A percentile compares a stretch with the other conserved stretches of the same genome.
Evolutionary conservation across 2,113 vertebrate genomes (phyloP).

Genomic region (Pseudopipra pipra): DNA sequence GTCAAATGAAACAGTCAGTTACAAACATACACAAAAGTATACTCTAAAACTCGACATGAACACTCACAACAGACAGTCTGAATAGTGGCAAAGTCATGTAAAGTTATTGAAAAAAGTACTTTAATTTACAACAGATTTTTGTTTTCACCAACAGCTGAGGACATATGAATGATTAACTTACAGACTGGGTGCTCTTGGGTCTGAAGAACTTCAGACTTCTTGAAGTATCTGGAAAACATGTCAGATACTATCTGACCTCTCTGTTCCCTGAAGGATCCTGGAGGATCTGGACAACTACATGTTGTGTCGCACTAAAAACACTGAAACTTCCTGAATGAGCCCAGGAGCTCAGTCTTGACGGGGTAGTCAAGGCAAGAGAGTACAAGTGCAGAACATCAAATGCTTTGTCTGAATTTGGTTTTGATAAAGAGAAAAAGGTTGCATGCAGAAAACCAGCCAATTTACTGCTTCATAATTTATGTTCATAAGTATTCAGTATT

Average conservation of each 20-base stretch:
- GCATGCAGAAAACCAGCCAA: not conserved
- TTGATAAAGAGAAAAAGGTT: not conserved
- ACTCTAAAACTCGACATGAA: not conserved
- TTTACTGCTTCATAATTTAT: not conserved
- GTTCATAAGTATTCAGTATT: not conserved
- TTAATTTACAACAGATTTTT: constrained; percentile 58
- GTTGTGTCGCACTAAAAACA: not conserved
- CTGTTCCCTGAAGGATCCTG: not conserved
- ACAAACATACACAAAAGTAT: not conserved
- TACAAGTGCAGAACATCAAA: not conserved
- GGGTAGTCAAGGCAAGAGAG: not conserved
- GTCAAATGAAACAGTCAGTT: constrained; percentile 19
- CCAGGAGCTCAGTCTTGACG: not conserved
- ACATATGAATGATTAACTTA: constrained; percentile 25
- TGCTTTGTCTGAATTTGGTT: not conserved
- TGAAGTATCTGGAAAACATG: constrained; percentile 7
- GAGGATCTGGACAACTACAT: not conserved
- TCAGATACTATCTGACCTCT: not conserved
- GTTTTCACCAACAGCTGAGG: constrained; percentile 30
- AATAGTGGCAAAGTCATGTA: not conserved
- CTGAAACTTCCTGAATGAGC: not conserved
- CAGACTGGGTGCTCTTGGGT: not conserved
- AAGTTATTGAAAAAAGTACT: not conserved
- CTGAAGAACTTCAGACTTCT: constrained; percentile 2
- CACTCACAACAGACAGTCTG: not conserved